Conservation (phyloP, 1,140 invertebrate species). For the Stegodyphus mimosarum region DNA sequence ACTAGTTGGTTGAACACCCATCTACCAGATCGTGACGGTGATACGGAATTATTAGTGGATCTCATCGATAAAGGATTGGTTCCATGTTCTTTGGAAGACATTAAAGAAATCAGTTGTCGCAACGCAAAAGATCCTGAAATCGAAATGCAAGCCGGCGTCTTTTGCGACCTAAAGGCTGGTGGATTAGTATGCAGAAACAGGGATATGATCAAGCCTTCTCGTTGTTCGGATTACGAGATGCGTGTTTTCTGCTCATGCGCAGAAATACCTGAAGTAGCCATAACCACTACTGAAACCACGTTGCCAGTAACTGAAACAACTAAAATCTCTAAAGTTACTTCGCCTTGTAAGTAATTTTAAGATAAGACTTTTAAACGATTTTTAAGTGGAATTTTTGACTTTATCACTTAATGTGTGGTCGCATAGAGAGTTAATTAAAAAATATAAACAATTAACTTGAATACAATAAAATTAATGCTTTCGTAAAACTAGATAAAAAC, state of each 20-base stretch:
- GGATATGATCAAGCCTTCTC: slow-evolving; percentile 28
- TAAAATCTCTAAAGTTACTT: no score
- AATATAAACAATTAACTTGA: no score
- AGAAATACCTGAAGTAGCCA: neutral
- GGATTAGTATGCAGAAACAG: slow-evolving; percentile 50
- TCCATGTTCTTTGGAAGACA: slow-evolving; percentile 31
- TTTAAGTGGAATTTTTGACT: no score
- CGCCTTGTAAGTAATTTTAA: no score
- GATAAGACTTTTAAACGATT: no score
- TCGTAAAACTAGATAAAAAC: no score
- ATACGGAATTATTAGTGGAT: slow-evolving; percentile 44
- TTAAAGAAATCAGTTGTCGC: slow-evolving; percentile 34
- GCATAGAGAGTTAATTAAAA: no score
- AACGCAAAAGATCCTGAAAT: neutral
- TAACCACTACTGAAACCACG: neutral
- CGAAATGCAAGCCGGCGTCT: neutral
- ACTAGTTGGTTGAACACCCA: slow-evolving; percentile 64
- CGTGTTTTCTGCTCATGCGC: slow-evolving; percentile 77
- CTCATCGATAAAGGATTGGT: neutral
- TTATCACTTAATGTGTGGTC: no score
- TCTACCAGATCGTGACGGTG: slow-evolving; percentile 24
- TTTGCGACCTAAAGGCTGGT: slow-evolving; percentile 11
- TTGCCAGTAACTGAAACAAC: no score
- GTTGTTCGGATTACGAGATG: slow-evolving; percentile 77
- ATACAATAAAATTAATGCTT: no score